Evolutionary conservation across 2,888 invertebrate species (phyloP).

Genomic region (Melinaea marsaeus): DNA sequence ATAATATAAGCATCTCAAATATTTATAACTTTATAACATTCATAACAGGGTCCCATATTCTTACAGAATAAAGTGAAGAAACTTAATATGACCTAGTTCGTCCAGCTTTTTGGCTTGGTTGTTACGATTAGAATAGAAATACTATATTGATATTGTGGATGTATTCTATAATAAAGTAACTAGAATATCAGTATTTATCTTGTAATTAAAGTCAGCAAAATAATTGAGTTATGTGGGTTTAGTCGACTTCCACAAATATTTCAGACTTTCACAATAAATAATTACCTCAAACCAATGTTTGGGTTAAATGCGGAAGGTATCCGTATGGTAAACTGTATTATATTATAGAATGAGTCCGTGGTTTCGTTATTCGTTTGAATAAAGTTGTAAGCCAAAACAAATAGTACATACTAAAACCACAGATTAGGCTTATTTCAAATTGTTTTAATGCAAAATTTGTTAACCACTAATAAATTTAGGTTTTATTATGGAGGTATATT

Average conservation of each 20-base stretch:
- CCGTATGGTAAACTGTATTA: conserved; percentile 36
- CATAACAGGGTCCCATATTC: no score
- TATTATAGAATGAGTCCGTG: conserved; percentile 29
- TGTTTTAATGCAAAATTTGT: no score
- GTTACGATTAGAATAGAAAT: no score
- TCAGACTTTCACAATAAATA: conserved; percentile 69
- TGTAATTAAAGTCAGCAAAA: conserved; percentile 65
- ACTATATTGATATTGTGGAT: background rate
- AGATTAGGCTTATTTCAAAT: no score
- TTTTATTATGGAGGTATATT: no score
- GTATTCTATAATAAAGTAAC: conserved; percentile 15
- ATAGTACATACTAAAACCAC: no score
- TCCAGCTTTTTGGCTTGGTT: no score
- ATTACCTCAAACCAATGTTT: conserved; percentile 39
- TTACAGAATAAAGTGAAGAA: no score
- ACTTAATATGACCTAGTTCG: no score
- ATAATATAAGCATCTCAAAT: no score
- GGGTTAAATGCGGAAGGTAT: conserved; percentile 25
- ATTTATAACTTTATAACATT: no score
- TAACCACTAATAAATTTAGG: no score
- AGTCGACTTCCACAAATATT: conserved; percentile 71
- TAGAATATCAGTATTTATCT: conserved; percentile 28
- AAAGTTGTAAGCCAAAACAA: conserved; percentile 3
- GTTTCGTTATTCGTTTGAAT: conserved; percentile 27
- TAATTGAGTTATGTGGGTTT: conserved; percentile 71